phyloP scores from a whole-genome alignment of 2,113 vertebrate genomes.

The Meriones unguiculatus region DNA sequence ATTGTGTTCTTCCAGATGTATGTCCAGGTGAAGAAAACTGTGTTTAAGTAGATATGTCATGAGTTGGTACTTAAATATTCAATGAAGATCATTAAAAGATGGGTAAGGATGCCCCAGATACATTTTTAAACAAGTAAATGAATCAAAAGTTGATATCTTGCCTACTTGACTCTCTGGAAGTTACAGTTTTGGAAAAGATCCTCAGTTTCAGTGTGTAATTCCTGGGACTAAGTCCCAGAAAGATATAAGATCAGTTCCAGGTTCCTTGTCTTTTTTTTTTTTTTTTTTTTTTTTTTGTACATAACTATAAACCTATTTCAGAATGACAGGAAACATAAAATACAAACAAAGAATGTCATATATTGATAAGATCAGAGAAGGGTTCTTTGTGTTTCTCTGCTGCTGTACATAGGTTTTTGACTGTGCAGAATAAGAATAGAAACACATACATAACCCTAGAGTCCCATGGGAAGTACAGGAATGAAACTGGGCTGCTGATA shows the following conservation, averaged over 20 bases:
- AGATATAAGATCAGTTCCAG: not conserved
- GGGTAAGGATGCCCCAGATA: not conserved
- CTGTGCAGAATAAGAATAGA: not conserved
- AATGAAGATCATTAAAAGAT: not conserved
- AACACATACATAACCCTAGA: not conserved
- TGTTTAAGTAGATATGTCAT: not conserved
- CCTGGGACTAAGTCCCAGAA: constrained; percentile 55
- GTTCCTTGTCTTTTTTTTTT: not conserved
- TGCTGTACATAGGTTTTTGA: not conserved
- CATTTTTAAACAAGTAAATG: not conserved
- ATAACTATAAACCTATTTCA: constrained; percentile 11
- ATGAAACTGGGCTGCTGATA: not conserved
- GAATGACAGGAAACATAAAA: constrained; percentile 10
- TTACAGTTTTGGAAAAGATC: not conserved
- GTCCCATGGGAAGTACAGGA: not conserved
- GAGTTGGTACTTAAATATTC: not conserved
- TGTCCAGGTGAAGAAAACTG: not conserved
- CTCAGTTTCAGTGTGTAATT: constrained; percentile 55
- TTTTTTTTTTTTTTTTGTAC: not conserved
- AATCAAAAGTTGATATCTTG: constrained; percentile 36
- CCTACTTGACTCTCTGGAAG: not conserved
- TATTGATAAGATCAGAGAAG: not conserved
- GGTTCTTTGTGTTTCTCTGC: not conserved
- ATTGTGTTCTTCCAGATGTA: not conserved
- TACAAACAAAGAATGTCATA: not conserved